A percentile compares a stretch with the other conserved stretches of the same genome.
Evolutionary conservation across 2,888 invertebrate genomes (phyloP).

Genomic region (Trissoscelio sp.): DNA sequence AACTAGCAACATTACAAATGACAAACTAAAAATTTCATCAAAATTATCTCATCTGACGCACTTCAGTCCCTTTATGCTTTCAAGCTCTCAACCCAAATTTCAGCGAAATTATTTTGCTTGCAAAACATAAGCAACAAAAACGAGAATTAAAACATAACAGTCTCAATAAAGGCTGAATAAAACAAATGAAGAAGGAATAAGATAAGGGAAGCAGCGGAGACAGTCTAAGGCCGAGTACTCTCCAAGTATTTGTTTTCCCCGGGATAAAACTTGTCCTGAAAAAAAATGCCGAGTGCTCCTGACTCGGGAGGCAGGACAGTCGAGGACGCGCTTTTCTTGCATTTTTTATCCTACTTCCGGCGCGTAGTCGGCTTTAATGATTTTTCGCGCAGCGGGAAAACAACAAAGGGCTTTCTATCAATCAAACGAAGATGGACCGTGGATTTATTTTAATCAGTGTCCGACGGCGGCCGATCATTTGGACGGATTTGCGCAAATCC

Average conservation of each 20-base stretch:
- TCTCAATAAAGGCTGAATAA: slow-evolving; percentile 26
- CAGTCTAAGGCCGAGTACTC: slow-evolving; percentile 28
- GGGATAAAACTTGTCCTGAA: slow-evolving; percentile 42
- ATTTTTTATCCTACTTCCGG: slow-evolving; percentile 51
- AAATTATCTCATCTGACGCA: no score
- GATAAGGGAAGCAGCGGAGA: not conserved
- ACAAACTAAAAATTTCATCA: no score
- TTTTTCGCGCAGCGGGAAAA: slow-evolving; percentile 43
- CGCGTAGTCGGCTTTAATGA: slow-evolving; percentile 43
- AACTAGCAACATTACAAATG: no score
- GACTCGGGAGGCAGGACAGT: slow-evolving; percentile 17
- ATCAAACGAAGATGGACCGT: slow-evolving; percentile 41
- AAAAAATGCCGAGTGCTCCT: slow-evolving; percentile 32
- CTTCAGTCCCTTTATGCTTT: no score
- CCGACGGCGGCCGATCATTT: slow-evolving; percentile 26
- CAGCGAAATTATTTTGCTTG: no score
- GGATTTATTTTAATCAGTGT: slow-evolving; percentile 54
- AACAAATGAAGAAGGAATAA: slow-evolving; percentile 35
- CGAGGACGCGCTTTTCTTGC: slow-evolving; percentile 50
- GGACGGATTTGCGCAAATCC: slow-evolving; percentile 33
- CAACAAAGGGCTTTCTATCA: slow-evolving; percentile 43
- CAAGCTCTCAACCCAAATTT: no score
- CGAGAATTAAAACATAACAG: slow-evolving; percentile 19
- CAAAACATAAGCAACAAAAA: no score
- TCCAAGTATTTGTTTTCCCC: slow-evolving; percentile 49